A percentile compares a stretch with the other conserved stretches of the same genome.
These are phyloP conservation scores for Latrodectus elegans DNA, from an alignment of 2,888 invertebrate genomes.

Conservation along the genomic window DNA sequence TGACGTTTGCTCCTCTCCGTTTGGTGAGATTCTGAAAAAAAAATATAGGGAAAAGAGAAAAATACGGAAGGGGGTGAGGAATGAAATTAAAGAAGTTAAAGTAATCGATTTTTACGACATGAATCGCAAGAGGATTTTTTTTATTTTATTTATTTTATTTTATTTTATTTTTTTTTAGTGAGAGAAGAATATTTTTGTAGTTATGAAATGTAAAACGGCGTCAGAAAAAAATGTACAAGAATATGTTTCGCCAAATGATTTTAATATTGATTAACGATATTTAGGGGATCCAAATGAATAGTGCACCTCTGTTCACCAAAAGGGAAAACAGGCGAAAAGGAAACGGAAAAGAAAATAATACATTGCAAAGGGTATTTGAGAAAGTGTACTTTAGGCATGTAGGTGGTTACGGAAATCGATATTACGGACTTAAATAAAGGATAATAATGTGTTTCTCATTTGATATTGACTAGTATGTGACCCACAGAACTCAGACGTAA, in stretches of 20 bases:
- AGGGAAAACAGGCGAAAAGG: background rate
- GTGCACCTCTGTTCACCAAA: slow-evolving; percentile 12
- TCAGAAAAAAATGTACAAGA: background rate
- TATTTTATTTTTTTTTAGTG: too few species aligned
- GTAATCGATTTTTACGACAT: slow-evolving; percentile 38
- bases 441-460: background rate
- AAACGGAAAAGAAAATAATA: background rate
- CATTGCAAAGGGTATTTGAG: background rate
- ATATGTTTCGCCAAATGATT: slow-evolving; percentile 34
- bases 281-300: slow-evolving; percentile 29
- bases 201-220: slow-evolving; percentile 23
- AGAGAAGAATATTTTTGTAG: slow-evolving; percentile 17
- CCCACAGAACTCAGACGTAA: background rate
- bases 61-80: background rate
- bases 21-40: background rate
- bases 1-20: slow-evolving; percentile 13
- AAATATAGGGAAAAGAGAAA: background rate
- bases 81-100: slow-evolving; percentile 28
- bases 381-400: background rate
- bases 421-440: background rate
- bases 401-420: background rate
- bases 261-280: slow-evolving; percentile 58
- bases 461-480: background rate
- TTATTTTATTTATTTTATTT: too few species aligned
- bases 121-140: background rate